Evolutionary conservation across 2,797 vertebrate genomes (phyloP).

Genomic region (Decapterus maruadsi): DNA sequence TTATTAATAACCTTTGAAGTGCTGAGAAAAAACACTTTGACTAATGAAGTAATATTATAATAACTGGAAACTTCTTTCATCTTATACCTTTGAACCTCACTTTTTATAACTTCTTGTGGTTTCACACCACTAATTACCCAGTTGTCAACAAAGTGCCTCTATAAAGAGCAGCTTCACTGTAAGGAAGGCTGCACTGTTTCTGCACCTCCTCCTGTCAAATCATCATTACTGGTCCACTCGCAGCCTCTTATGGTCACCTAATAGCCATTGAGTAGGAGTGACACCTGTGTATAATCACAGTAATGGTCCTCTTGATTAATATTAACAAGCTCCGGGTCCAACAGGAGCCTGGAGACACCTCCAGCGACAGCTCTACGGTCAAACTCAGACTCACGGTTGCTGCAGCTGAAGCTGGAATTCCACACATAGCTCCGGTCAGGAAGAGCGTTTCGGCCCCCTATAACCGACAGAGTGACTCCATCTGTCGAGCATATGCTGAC

Average conservation of each 20-base stretch:
- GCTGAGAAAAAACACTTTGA: constrained; percentile 18
- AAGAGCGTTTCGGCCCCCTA: constrained; percentile 62
- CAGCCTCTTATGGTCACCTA: constrained; percentile 22
- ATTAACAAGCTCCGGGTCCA: constrained; percentile 44
- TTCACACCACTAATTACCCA: constrained; percentile 18
- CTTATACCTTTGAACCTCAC: constrained; percentile 12
- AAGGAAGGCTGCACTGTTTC: neutral
- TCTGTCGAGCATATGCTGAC: constrained; percentile 70
- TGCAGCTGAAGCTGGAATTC: constrained; percentile 60
- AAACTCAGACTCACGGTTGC: constrained; percentile 47
- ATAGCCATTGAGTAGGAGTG: constrained; percentile 19
- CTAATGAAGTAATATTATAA: constrained; percentile 14
- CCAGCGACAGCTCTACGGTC: constrained; percentile 39
- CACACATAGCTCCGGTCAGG: constrained; percentile 67
- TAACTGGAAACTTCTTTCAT: constrained; percentile 4
- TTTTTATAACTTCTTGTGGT: constrained; percentile 12
- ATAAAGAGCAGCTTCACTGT: too few species aligned
- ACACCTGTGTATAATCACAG: constrained; percentile 48
- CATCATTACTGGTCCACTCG: constrained; percentile 7
- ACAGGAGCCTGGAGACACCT: constrained; percentile 40
- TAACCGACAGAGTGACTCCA: constrained; percentile 73
- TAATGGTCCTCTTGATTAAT: constrained; percentile 51
- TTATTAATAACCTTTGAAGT: constrained; percentile 34
- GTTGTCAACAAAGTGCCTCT: constrained; percentile 24
- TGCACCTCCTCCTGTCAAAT: constrained; percentile 21